Conservation (phyloP, 2,888 invertebrate species). For the Athrips mouffetella region DNA sequence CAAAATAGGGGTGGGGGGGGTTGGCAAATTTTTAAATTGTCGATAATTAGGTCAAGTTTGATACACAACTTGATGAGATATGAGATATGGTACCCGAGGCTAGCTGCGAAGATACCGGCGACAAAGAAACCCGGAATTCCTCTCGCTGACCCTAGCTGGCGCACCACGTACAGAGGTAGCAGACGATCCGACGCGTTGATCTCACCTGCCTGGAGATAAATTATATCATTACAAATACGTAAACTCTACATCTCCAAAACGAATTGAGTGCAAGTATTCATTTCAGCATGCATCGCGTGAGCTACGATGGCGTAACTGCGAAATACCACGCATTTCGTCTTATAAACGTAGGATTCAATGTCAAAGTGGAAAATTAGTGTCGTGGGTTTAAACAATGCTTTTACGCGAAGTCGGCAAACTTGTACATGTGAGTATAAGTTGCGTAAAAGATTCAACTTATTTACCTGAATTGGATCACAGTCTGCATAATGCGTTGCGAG, state of each 20-base stretch:
- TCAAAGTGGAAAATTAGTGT: constrained; percentile 7
- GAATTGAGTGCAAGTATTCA: neutral
- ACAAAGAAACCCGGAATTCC: constrained; percentile 96
- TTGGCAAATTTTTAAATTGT: too few relatives aligned
- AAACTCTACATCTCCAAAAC: constrained; percentile 3
- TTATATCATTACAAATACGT: neutral
- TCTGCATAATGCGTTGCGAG: constrained; percentile 88
- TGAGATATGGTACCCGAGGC: constrained; percentile 89
- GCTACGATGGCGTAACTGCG: neutral
- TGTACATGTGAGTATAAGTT: constrained; percentile 10
- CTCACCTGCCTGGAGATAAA: constrained; percentile 64
- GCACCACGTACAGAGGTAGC: constrained; percentile 93
- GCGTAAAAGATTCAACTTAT: constrained; percentile 15
- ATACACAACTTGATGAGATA: too few relatives aligned
- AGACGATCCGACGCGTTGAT: constrained; percentile 88
- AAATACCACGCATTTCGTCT: constrained; percentile 5
- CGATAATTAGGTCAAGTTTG: too few relatives aligned
- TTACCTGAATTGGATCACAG: constrained; percentile 90
- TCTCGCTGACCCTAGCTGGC: constrained; percentile 84
- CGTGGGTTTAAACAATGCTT: neutral
- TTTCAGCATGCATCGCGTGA: constrained; percentile 6
- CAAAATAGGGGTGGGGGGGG: too few relatives aligned
- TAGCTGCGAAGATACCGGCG: constrained; percentile 96
- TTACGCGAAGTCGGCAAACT: neutral
- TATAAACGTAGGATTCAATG: constrained; percentile 7